Conservation (phyloP, 1,140 invertebrate species). For the Trachymyrmex cornetzi region DNA sequence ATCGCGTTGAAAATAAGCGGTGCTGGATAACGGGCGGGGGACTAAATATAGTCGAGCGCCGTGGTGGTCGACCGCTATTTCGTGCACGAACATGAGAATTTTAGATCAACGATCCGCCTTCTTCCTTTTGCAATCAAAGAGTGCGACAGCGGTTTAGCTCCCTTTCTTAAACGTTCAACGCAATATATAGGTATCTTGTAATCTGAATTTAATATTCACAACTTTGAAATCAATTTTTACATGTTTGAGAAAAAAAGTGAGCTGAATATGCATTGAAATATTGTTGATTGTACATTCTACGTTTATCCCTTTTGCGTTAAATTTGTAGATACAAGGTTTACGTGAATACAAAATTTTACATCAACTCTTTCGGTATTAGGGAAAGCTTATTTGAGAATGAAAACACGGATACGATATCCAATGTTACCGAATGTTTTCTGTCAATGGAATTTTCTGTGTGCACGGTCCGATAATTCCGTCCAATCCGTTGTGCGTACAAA, state of each 20-base stretch:
- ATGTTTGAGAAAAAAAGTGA: background rate
- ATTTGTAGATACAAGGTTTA: background rate
- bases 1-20: conserved; percentile 69
- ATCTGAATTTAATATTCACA: background rate
- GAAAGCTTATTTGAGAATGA: conserved; percentile 26
- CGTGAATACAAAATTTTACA: background rate
- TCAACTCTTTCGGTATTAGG: background rate
- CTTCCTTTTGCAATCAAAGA: background rate
- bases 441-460: conserved; percentile 30
- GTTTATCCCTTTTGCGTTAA: background rate
- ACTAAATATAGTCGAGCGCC: conserved; percentile 64
- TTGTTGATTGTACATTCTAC: background rate
- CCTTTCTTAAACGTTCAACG: background rate
- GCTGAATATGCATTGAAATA: background rate
- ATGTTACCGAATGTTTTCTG: conserved; percentile 39
- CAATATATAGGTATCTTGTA: no score
- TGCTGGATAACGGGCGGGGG: conserved; percentile 60
- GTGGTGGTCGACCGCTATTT: conserved; percentile 36
- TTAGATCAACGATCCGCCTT: conserved; percentile 33
- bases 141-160: background rate
- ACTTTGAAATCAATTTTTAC: background rate
- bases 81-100: conserved; percentile 24
- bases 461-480: conserved; percentile 36
- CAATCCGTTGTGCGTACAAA: conserved; percentile 49
- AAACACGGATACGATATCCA: conserved; percentile 20